Evolutionary conservation across 2,113 vertebrate species (phyloP).

Genomic region (Percopsis transmontana): DNA sequence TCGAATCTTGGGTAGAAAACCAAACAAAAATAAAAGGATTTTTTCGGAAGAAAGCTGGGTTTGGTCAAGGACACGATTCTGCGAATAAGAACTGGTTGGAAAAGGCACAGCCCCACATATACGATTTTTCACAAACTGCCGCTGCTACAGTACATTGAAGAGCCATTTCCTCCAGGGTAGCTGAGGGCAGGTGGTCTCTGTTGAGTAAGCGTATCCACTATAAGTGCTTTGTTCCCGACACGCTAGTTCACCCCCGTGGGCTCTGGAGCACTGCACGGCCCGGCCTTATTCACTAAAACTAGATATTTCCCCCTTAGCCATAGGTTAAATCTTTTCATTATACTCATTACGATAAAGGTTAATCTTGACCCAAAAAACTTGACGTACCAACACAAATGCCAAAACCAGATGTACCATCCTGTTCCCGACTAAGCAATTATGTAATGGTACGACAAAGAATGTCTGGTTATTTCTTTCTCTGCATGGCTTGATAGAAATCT

Average conservation of each 20-base stretch:
- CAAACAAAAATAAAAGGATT: too few relatives aligned
- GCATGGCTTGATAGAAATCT: too few relatives aligned
- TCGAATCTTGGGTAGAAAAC: too few relatives aligned
- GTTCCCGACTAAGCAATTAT: neutral
- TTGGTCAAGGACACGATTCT: too few relatives aligned
- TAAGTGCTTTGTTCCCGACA: constrained; percentile 20
- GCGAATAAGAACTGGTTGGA: too few relatives aligned
- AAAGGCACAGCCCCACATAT: neutral
- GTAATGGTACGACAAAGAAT: too few relatives aligned
- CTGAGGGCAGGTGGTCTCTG: constrained; percentile 2
- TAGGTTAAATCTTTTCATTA: constrained; percentile 51
- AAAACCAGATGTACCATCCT: constrained; percentile 18
- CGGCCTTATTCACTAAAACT: constrained; percentile 42
- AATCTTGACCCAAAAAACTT: constrained; percentile 28
- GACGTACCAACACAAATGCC: constrained; percentile 40
- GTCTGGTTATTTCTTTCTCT: too few relatives aligned
- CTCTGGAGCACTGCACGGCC: constrained; percentile 17
- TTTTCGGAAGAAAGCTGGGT: too few relatives aligned
- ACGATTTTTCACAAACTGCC: too few relatives aligned
- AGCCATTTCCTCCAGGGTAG: neutral
- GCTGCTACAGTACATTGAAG: neutral
- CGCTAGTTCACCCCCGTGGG: constrained; percentile 11
- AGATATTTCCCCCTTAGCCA: constrained; percentile 38
- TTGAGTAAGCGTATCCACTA: neutral
- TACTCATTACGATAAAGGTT: constrained; percentile 19